Evolutionary conservation across 2,113 vertebrate genomes (phyloP).

Genomic region (Nesoenas mayeri): DNA sequence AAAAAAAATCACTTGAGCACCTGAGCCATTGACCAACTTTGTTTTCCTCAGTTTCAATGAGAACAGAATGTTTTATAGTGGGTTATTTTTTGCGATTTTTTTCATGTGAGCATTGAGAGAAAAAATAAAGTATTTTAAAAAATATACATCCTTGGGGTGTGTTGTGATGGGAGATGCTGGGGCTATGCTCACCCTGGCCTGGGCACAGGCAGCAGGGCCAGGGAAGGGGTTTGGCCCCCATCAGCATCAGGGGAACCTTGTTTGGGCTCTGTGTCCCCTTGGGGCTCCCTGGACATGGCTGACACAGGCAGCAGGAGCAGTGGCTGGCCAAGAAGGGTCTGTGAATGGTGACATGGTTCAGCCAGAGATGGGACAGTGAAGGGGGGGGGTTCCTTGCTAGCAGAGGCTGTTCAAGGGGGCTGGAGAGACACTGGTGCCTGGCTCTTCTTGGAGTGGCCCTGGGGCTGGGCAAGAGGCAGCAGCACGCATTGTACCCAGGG

Average conservation of each 20-base stretch:
- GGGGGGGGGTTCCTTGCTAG: too few species aligned
- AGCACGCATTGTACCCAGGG: too few species aligned
- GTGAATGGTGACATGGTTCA: too few species aligned
- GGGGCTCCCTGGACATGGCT: background rate
- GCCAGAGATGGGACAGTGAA: too few species aligned
- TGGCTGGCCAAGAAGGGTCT: too few species aligned
- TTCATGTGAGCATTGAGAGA: slow-evolving; percentile 73
- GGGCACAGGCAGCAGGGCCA: background rate
- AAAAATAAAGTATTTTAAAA: slow-evolving; percentile 75
- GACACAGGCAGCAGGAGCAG: background rate
- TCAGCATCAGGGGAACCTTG: background rate
- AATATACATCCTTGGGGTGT: background rate
- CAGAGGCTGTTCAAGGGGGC: too few species aligned
- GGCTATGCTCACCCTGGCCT: background rate
- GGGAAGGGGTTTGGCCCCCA: background rate
- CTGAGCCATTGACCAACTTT: background rate
- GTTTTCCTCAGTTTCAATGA: slow-evolving; percentile 63
- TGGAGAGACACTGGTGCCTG: too few species aligned
- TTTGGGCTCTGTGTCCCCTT: background rate
- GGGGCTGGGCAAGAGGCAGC: too few species aligned
- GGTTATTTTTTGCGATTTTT: too few species aligned
- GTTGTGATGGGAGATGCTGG: background rate
- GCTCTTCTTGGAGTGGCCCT: too few species aligned
- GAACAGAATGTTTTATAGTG: slow-evolving; percentile 74
- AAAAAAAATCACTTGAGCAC: too few species aligned